Base-by-base conservation (phyloP, 2,797 vertebrate species). In the Cryptoblepharus egeriae region DNA sequence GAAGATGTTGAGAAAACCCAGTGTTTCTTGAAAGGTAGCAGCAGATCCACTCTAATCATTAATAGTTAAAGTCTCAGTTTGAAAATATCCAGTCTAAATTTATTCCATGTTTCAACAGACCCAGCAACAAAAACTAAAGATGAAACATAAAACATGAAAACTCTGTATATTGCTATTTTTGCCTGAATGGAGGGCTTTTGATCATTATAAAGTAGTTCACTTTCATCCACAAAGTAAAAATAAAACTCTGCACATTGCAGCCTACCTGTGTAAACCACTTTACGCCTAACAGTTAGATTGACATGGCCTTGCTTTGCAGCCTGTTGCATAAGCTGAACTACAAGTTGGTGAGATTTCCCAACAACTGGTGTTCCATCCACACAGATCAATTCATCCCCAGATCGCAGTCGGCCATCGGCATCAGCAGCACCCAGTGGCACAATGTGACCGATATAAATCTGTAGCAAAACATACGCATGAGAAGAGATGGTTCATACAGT, bases 381-480 rank as follows among this genome's bases (percentile, higher is more conserved):
- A 0, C 97, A 98, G 93, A 98, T 98, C 86, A 99, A 96, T 80
- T 99, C 99, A 72, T 99, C 99, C 0, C 99, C 99, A 0, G 99
- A 99, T 30, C 98, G 95, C 93, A 99, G 96, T 72, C 98, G 98
- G 13, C 99, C 97, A 0, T 99, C 99, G 9, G 98, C 98, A 35
- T 99, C 99, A 2, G 99, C 98, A 28, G 99, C 98, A 4, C 98
- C 99, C 87, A 98, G 96, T 75, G 99, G 99, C 92, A 99, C 99
- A 84, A 99, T 99, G 95, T 99, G 98, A 91, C 99, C 99, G 3
- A 99, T 99, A 93, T 98, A 99, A 93, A 99, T 99, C 99, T 99
- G 92, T 78, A 18, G 76, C 84, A 37, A 75, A 73, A n/a, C 8
- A 75, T 15, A 52, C 11, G 18, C 49, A 52, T 16, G 49, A 30